A percentile compares a stretch with the other conserved stretches of the same genome.
These are phyloP conservation scores for Gadus chalcogrammus DNA, from an alignment of 2,113 vertebrate genomes.

Conservation along the genomic window DNA sequence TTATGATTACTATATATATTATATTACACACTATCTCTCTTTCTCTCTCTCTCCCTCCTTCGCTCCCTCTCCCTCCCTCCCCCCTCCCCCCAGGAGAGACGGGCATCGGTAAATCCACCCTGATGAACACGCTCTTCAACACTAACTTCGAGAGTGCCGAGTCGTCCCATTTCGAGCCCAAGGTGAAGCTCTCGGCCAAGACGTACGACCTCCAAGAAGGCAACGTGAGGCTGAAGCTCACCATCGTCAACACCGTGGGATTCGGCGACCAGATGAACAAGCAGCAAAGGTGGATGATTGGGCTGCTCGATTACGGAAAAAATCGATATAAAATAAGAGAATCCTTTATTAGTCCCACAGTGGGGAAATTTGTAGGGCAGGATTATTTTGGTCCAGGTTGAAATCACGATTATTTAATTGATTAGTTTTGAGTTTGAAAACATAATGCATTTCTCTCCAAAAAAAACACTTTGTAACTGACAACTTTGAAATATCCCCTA, in stretches of 20 bases:
- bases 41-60: neutral
- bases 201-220: constrained; percentile 79
- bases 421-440: too few relatives aligned
- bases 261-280: constrained; percentile 87
- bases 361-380: too few relatives aligned
- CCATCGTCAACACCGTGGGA: constrained; percentile 81
- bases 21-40: neutral
- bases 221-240: constrained; percentile 78
- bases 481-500: too few relatives aligned
- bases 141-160: constrained; percentile 76
- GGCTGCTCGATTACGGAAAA: too few relatives aligned
- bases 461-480: too few relatives aligned
- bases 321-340: too few relatives aligned
- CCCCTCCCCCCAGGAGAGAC: constrained; percentile 73
- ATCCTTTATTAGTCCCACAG: too few relatives aligned
- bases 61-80: too few relatives aligned
- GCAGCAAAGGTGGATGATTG: constrained; percentile 71
- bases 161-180: constrained; percentile 77
- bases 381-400: too few relatives aligned
- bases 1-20: too few relatives aligned
- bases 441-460: too few relatives aligned
- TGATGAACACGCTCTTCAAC: constrained; percentile 84
- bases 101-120: constrained; percentile 81
- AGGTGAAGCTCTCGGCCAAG: constrained; percentile 74
- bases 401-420: too few relatives aligned